Evolutionary conservation across 1,140 invertebrate genomes (phyloP), one percentile per base, ranked within the genome.

Genomic region (Chironomus tepperi): DNA sequence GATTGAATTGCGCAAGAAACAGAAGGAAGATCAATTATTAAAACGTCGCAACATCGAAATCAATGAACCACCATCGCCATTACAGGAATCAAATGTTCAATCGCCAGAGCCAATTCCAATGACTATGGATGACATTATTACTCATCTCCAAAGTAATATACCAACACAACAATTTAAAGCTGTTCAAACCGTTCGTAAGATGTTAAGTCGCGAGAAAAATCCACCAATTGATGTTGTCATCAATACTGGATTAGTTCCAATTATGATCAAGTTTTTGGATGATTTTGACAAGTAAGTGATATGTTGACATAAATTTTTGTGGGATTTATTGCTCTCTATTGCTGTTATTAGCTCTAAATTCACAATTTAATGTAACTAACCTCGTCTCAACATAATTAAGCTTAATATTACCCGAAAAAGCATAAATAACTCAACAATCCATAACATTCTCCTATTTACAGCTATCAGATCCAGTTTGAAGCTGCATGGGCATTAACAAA

Each of bases 401-500:
- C n/a, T n/a, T n/a, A n/a, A n/a, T n/a, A n/a, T n/a, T n/a, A n/a
- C n/a, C n/a, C n/a, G n/a, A n/a, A n/a, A n/a, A n/a, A n/a, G n/a
- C n/a, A n/a, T n/a, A n/a, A n/a, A n/a, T n/a, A n/a, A n/a, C n/a
- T 67, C 8, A 67, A 16, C 15, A 47, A 47, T 47, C 43, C 43
- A 47, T 47, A 1, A 2, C n/a, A 43, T 57, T 78, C 7, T 21
- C 76, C 19, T 8, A 75, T 73, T 85, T 85, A 10, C 80, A 96
- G 94, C 78, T 84, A 92, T n/a, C 86, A 89, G 73, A 83, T 99
- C 9, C 97, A 99, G 83, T 99, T 99, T 85, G 98, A 99, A 85
- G 92, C 97, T 34, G 93, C 97, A 1, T 99, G 98, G 98, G 96
- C 96, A 0, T 83, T 99, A 19, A 99, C 98, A 43, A 99, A 99